These are phyloP conservation scores for Pholis gunnellus DNA, from an alignment of 2,113 vertebrate species.

Conservation along the genomic window DNA sequence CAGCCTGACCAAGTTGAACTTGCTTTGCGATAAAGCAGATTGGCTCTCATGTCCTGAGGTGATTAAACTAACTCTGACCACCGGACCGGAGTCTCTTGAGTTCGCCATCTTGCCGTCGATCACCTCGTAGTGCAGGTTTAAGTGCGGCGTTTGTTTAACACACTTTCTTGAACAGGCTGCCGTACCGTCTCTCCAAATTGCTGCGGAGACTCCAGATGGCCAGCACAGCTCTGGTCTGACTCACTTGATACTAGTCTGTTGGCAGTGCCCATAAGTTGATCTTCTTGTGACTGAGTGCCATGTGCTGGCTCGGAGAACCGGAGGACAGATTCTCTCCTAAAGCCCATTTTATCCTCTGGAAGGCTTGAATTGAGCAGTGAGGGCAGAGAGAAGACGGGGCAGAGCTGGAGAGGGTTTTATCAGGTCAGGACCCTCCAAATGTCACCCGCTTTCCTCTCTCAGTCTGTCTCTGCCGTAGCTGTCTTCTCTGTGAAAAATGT, in stretches of 20 bases:
- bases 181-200: neutral
- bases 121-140: neutral
- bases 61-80: neutral
- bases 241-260: conserved; percentile 28
- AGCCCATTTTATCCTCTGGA: conserved; percentile 68
- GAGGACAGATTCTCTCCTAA: conserved; percentile 62
- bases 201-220: conserved; percentile 69
- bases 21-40: no score
- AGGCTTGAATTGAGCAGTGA: conserved; percentile 30
- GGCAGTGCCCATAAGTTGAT: conserved; percentile 62
- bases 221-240: conserved; percentile 20
- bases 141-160: conserved; percentile 20
- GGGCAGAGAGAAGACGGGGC: conserved; percentile 16
- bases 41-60: neutral
- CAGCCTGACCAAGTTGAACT: neutral
- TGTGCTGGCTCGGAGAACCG: conserved; percentile 51
- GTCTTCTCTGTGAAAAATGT: conserved; percentile 4
- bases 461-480: conserved; percentile 32
- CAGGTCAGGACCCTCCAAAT: conserved; percentile 67
- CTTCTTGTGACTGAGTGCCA: conserved; percentile 53
- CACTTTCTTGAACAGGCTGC: neutral
- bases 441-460: conserved; percentile 40
- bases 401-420: conserved; percentile 38
- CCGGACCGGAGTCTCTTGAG: neutral
- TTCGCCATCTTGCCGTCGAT: neutral